Base-by-base conservation (phyloP, 2,888 invertebrate species). In the Scelioninae gen. 1 region DNA sequence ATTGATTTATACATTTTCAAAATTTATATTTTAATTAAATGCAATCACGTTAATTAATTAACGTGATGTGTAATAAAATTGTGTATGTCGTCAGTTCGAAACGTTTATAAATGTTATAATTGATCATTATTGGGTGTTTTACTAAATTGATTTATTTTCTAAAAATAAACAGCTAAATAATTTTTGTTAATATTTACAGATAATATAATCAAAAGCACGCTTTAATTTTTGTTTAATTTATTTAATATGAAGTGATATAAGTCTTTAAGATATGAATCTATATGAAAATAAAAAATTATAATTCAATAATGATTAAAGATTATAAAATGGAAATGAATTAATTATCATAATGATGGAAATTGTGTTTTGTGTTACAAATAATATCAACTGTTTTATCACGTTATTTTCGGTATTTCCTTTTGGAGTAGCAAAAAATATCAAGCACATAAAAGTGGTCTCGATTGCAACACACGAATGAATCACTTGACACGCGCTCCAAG, bases 401-500 rank as follows among this genome's bases (percentile, higher is more conserved):
- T 51, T 51, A 51, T 29, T 51, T 51, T 51, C 23, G 11, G 51
- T 51, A 11, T 51, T 51, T 51, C 29, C 23, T 29, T 51, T 51
- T 5, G 1, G 13, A 29, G 45, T 47, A 9, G 45, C 15, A 53
- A 53, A 53, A 53, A 53, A 53, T 53, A 45, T 47, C 15, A 63
- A 63, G 63, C 63, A 34, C 63, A n/a, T 23, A 23, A 47, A 66
- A 66, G 53, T 29, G 53, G 31, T 66, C 53, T 66, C 51, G 40
- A 63, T 66, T 66, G 51, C 53, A 66, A 15, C 7, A 38, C 29
- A 10, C 32, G 53, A 49, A 66, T 53, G 66, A 66, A 66, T 66
- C 66, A 53, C 66, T 51, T 53, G 66, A 66, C 66, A 66, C 66
- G 38, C 66, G 40, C 53, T 51, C 40, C 29, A 53, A 51, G 53